Evolutionary conservation across 2,797 vertebrate species (phyloP), one percentile per base, ranked within the genome.

Genomic region (Microctenopoma stevenorrisi): DNA sequence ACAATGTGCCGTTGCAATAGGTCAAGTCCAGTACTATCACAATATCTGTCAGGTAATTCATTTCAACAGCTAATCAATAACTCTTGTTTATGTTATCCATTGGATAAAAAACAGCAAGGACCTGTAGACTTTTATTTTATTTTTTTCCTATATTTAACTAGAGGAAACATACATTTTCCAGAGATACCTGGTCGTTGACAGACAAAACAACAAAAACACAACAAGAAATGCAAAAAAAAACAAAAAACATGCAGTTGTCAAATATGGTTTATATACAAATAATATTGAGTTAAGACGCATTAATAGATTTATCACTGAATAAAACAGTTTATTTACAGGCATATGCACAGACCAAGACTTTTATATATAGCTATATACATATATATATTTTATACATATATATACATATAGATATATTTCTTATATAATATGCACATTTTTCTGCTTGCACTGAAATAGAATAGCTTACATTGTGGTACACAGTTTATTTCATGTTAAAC

Each of bases 31-130:
- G 50, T 50, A 49, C 28, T 28, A 79, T 78, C 77, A 63, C 73
- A 68, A 22, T 53, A 69, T 80, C 63, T 76, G 54, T 83, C 80
- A 63, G 74, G 60, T 77, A 16, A 83, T 89, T 83, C 5, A 76
- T 79, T 82, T 79, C 42, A 82, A 67, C 55, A 69, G 42, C 38
- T 61, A 72, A 87, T 92, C 89, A 46, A 90, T 89, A 76, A 52
- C 64, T 74, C 22, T 56, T 72, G 56, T 77, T 83, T 61, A 43
- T 25, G 42, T 59, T 49, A 48, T 42, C 14, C 30, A 69, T 49
- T 72, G 49, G 57, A 44, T 16, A 16, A 33, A 68, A 71, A 51
- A 73, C 3, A 53, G 54, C 30, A 25, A 22, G 12, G 12, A 28
- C 22, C 48, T 50, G 1, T 18, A 47, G 7, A 5, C 14, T 16